Base-by-base conservation (phyloP, 2,888 invertebrate species). In the Dinocampus coccinellae region DNA sequence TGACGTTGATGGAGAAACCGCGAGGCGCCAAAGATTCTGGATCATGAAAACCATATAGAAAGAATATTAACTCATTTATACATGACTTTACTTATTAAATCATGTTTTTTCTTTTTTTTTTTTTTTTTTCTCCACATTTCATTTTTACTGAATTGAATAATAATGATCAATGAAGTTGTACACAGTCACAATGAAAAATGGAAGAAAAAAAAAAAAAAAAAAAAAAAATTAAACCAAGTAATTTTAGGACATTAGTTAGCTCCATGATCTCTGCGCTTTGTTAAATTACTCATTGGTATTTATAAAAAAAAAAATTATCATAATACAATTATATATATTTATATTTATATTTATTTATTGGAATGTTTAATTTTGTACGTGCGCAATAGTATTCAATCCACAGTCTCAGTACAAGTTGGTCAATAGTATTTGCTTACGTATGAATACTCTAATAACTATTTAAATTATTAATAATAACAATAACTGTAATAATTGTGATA, bases 351-450 rank as follows among this genome's bases (percentile, higher is more conserved):
- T 52, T 63, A 42, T 47, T 57, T 53, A 70, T 29, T 71, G 71
- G 68, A 74, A 74, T 72, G 61, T 72, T 69, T 57, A 68, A 72
- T 73, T 72, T 77, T 74, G 76, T 77, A 77, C 77, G 77, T 76
- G 71, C 65, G 77, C 77, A 73, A 68, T 77, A 74, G 69, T 69
- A 65, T 52, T 47, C 70, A 58, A 63, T 65, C 64, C 52, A 52
- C 11, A 64, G 22, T 64, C 20, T 34, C 16, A 52, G n/a, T 29
- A 55, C 10, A 22, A 61, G 62, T 55, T 47, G 39, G 60, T 55
- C 52, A 70, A 63, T 72, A 70, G 73, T 75, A 74, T 72, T 77
- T 75, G 77, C 77, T 75, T 72, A 77, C 74, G 76, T 77, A 77
- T 68, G 77, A 77, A 77, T 47, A 47, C 39, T 39, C 11, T 11